Base-by-base conservation (phyloP, 2,888 invertebrate species). In the Hyposoter didymator region DNA sequence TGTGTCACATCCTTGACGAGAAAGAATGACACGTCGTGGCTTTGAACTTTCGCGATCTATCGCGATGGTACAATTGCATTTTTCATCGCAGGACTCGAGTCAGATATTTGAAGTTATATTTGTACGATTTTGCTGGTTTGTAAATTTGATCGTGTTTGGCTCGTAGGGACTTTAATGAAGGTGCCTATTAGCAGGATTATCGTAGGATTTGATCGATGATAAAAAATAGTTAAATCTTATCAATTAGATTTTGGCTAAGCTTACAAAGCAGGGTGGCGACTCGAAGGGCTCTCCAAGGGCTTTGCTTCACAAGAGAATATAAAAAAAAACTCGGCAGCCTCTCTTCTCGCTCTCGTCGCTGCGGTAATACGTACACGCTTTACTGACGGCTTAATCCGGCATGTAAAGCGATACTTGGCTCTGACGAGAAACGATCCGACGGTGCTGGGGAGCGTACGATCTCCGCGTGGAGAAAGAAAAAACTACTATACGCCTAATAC, bases 381-480 rank as follows among this genome's bases (percentile, higher is more conserved):
- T 83, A 28, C 76, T 90, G 90, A 91, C 90, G 89, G 89, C 88
- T 89, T 90, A 90, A 91, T 92, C 90, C 90, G 86, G 89, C 91
- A 88, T 91, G 90, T 88, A 89, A 90, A 90, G 89, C 88, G 88
- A 90, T 90, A 90, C 88, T 88, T 84, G 86, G 87, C 86, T 84
- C 89, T 92, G 92, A 92, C 90, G 91, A 90, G 91, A 92, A 87
- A 84, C 88, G 90, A 91, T 91, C 90, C 81, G 92, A 91, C 91
- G 90, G 88, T 89, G 81, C 90, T 89, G 87, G 90, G 91, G 87
- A 86, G 86, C 83, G 90, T 90, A 90, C 88, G 82, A 87, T 87
- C 87, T 90, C 90, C 89, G 89, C 89, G 89, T 89, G 91, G 88
- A 84, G 84, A 74, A 78, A 81, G 69, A 12, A 84, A 80, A 78